Evolutionary conservation across 2,113 vertebrate genomes (phyloP), one percentile per base, ranked within the genome.

Genomic region (Asarcornis scutulata): DNA sequence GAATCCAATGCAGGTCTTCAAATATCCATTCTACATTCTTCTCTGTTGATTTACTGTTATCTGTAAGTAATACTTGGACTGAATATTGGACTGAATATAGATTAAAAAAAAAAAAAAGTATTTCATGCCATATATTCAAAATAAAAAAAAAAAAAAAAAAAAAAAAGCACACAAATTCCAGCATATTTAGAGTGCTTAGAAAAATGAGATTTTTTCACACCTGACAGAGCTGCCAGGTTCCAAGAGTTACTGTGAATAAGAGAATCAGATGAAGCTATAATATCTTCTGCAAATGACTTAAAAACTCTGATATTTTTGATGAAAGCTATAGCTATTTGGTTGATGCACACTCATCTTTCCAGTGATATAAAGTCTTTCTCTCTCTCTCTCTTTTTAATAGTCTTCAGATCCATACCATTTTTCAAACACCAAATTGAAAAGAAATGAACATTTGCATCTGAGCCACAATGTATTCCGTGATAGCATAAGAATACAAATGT

Each of bases 121-220:
- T 58, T 73, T 68, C 6, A 60, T 84, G 62, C 42, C 16, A 74
- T n/a, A 42, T 86, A n/a, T 72, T 81, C 82, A 76, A 69, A 8
- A n/a, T n/a, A n/a, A 2, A 42, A 63, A 69, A 48, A 48, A 44
- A 44, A 44, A 44, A 91, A 86, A 76, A 69, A 8, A 91, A 87
- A 76, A 69, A 7, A 2, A 42, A 63, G 46, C 20, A 48, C 20
- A 48, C 46, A 69, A 91, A 80, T 77, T 74, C n/a, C 31, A 86
- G 42, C 9, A 67, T 84, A 81, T 81, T 94, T 89, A 32, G 7
- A 74, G 59, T 66, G 53, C 36, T 96, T 88, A 91, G 55, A 83
- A 93, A 95, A 94, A 94, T 84, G 36, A 93, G 75, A 86, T 89
- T 94, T 91, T 89, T 96, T 93, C 79, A 96, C 42, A 95, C 68